Evolutionary conservation across 2,888 invertebrate species (phyloP).

Genomic region (Mimas tiliae): DNA sequence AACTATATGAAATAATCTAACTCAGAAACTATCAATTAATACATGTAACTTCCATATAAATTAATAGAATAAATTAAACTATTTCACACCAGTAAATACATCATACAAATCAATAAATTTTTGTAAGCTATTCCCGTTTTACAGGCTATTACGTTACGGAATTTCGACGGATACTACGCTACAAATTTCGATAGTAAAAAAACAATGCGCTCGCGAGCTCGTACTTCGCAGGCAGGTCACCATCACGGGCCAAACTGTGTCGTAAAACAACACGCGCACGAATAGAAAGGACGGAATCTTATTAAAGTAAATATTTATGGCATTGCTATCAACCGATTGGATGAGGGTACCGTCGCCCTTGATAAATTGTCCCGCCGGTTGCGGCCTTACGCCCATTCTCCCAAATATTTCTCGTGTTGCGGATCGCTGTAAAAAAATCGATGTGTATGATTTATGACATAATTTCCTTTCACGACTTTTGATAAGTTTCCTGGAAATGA

Average conservation of each 20-base stretch:
- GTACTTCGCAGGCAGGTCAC: slow-evolving; percentile 59
- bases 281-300: slow-evolving; percentile 82
- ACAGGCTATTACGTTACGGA: slow-evolving; percentile 48
- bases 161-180: slow-evolving; percentile 58
- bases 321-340: slow-evolving; percentile 82
- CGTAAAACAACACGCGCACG: slow-evolving; percentile 76
- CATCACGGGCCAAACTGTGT: slow-evolving; percentile 73
- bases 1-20: not conserved
- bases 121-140: slow-evolving; percentile 40
- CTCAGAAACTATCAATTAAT: not conserved
- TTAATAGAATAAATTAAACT: not conserved
- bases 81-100: slow-evolving; percentile 13
- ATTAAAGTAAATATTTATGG: slow-evolving; percentile 85
- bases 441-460: slow-evolving; percentile 74
- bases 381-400: slow-evolving; percentile 71
- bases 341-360: slow-evolving; percentile 78
- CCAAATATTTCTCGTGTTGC: slow-evolving; percentile 73
- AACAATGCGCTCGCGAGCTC: slow-evolving; percentile 68
- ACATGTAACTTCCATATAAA: not conserved
- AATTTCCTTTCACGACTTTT: slow-evolving; percentile 69
- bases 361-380: slow-evolving; percentile 80
- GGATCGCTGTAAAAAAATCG: slow-evolving; percentile 70
- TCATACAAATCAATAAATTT: slow-evolving; percentile 20
- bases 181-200: slow-evolving; percentile 62
- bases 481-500: slow-evolving; percentile 44